Evolutionary conservation across 2,888 invertebrate species (phyloP), one percentile per base, ranked within the genome.

Genomic region (Nymphalis c-album): DNA sequence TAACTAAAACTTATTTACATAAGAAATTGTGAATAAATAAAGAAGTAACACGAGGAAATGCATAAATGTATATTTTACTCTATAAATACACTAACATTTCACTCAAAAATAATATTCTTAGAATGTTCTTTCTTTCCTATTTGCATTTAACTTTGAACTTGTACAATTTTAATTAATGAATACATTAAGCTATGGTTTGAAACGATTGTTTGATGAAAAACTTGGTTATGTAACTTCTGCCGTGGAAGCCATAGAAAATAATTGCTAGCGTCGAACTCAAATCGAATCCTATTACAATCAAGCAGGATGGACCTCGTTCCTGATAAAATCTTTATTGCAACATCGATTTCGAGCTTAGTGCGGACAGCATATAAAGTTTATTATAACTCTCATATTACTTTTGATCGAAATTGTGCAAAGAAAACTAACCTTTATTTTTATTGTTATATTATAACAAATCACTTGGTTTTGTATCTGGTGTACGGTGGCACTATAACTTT

Each of bases 261-360:
- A 57, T 57, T 57, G 57, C 10, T 57, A 57, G 35, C 35, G n/a
- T 40, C 57, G 57, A 31, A 5, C 57, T 40, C 57, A 40, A 57
- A 57, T 40, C 40, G 57, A 57, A 57, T 18, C 57, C 57, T 40
- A 57, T 57, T 57, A 57, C 57, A 57, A 57, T 57, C 40, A 57
- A 40, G 57, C 40, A 57, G 57, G 40, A 57, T 57, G 40, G 35
- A 57, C 18, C 40, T 40, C 57, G 35, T 57, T 57, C 18, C 35
- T 57, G 57, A 57, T 57, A 57, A 57, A 57, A 57, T 57, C 57
- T 57, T 57, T 57, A 57, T 57, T 40, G n/a, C 40, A 57, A 57
- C 57, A 57, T 35, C 26, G 55, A 31, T 57, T 57, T 20, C 31
- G 13, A 26, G 57, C 57, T 35, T 55, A 40, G 40, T 18, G 40